Evolutionary conservation across 2,113 vertebrate genomes (phyloP).

Genomic region (Pomatorhinus ruficollis): DNA sequence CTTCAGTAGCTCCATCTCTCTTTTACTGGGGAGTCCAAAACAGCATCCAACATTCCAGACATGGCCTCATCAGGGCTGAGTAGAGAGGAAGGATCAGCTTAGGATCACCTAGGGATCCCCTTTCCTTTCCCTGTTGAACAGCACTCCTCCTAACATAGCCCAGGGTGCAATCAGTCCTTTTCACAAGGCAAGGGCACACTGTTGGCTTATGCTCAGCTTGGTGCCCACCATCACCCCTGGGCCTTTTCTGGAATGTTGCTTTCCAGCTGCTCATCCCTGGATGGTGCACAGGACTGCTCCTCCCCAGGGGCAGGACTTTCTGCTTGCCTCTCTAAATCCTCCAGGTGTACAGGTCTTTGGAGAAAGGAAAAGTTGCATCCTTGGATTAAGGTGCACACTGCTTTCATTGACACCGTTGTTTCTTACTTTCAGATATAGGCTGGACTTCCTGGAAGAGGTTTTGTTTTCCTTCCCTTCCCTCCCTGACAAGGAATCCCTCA

Average conservation of each 20-base stretch:
- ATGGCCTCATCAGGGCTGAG: background rate
- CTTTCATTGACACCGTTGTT: background rate
- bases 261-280: background rate
- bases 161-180: background rate
- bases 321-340: background rate
- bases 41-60: background rate
- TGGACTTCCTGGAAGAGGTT: background rate
- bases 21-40: background rate
- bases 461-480: background rate
- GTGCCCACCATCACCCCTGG: background rate
- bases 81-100: background rate
- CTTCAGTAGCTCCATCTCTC: background rate
- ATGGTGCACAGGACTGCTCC: background rate
- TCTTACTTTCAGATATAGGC: background rate
- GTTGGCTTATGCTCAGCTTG: background rate
- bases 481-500: background rate
- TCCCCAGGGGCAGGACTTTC: background rate
- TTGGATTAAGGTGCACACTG: background rate
- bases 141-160: background rate
- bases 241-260: background rate
- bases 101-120: background rate
- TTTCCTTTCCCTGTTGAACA: background rate
- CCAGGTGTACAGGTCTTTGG: background rate
- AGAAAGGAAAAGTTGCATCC: background rate
- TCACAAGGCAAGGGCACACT: background rate